Conservation (phyloP, 2,797 vertebrate species). For the Coracias cyanogaster region DNA sequence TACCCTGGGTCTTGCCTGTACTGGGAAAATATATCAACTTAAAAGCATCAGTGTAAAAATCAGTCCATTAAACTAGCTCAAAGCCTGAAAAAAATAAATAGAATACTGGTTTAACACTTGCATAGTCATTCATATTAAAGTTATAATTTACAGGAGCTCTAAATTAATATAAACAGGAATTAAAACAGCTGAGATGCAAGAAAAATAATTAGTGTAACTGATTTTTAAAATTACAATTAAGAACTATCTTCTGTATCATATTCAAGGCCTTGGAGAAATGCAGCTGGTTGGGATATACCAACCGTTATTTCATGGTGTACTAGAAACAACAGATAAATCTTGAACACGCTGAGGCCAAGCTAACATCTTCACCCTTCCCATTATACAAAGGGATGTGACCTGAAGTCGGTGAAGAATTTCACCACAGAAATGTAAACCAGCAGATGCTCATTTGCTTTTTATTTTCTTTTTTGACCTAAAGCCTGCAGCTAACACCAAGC, state of each 20-base stretch:
- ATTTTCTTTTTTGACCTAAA: not conserved
- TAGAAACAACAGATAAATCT: not conserved
- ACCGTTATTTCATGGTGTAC: not conserved
- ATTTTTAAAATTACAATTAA: not conserved
- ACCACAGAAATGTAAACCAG: not conserved
- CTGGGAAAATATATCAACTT: not conserved
- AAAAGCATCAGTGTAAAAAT: conserved; percentile 21
- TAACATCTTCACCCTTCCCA: not conserved
- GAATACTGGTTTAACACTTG: not conserved
- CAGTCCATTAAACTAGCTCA: not conserved
- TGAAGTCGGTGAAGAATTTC: not conserved
- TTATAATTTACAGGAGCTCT: not conserved
- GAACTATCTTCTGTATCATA: not conserved
- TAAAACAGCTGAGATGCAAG: not conserved
- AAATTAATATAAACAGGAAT: not conserved
- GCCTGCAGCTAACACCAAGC: not conserved
- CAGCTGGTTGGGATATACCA: not conserved
- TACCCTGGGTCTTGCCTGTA: not conserved
- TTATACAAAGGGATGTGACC: not conserved
- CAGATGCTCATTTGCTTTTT: not conserved
- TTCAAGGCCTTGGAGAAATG: not conserved
- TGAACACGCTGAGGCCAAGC: not conserved
- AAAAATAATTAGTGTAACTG: not conserved
- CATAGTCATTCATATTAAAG: not conserved
- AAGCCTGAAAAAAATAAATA: not conserved